Evolutionary conservation across 2,113 vertebrate genomes (phyloP).

Genomic region (Oxyruncus cristatus): DNA sequence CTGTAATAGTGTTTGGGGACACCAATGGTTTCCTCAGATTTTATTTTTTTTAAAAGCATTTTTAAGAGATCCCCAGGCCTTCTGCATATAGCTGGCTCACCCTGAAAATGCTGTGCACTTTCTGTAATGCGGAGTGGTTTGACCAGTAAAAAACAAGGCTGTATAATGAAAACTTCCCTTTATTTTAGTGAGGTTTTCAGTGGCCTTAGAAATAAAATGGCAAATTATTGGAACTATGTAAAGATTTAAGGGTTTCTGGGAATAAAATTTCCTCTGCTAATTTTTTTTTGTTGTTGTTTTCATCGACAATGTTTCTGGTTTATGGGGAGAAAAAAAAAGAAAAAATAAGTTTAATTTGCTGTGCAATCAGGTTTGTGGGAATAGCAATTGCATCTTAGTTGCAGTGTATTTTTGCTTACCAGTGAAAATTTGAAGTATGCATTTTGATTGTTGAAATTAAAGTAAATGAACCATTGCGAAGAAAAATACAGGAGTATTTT

Average conservation of each 20-base stretch:
- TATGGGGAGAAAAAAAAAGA: background rate
- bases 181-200: background rate
- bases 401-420: background rate
- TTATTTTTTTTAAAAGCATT: background rate
- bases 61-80: background rate
- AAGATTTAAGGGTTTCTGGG: background rate
- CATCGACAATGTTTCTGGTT: background rate
- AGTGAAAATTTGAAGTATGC: background rate
- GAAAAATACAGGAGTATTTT: background rate
- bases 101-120: background rate
- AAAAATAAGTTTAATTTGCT: background rate
- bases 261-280: background rate
- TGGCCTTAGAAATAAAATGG: background rate
- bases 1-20: background rate
- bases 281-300: background rate
- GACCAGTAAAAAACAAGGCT: background rate
- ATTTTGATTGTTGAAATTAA: background rate
- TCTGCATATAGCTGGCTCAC: background rate
- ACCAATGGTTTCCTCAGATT: background rate
- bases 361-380: background rate
- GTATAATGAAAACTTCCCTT: background rate
- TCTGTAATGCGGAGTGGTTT: background rate
- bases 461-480: background rate
- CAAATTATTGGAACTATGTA: background rate
- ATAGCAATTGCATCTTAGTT: background rate